phyloP scores from a whole-genome alignment of 2,797 vertebrate species.

The Telmatherina bonti region DNA sequence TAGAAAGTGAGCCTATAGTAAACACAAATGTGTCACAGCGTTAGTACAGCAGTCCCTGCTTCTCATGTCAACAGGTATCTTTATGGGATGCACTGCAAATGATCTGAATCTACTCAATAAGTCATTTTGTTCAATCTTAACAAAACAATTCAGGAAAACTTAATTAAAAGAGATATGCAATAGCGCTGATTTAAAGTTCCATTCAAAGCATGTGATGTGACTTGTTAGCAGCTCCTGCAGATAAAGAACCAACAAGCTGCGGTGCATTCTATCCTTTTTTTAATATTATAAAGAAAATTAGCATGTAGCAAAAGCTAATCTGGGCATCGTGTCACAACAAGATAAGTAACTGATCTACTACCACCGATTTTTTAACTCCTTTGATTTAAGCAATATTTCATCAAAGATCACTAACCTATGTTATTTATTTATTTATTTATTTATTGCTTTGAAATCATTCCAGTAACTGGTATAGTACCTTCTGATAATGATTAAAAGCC shows the following conservation, averaged over 20 bases:
- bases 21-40: background rate
- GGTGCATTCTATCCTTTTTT: background rate
- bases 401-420: no score
- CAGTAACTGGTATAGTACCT: no score
- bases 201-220: background rate
- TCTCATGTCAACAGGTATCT: background rate
- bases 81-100: background rate
- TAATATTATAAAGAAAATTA: background rate
- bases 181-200: background rate
- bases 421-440: no score
- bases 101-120: background rate
- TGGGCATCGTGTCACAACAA: no score
- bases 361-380: no score
- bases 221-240: background rate
- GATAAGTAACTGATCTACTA: no score
- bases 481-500: no score
- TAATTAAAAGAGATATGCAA: no score
- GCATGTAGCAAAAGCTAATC: background rate
- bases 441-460: no score
- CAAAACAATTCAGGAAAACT: background rate
- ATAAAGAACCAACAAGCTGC: no score
- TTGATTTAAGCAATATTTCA: no score
- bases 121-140: background rate
- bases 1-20: constrained; percentile 85
- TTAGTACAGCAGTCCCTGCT: background rate